Evolutionary conservation across 1,140 invertebrate genomes (phyloP), one percentile per base, ranked within the genome.

Genomic region (Caenorhabditis inopinata): DNA sequence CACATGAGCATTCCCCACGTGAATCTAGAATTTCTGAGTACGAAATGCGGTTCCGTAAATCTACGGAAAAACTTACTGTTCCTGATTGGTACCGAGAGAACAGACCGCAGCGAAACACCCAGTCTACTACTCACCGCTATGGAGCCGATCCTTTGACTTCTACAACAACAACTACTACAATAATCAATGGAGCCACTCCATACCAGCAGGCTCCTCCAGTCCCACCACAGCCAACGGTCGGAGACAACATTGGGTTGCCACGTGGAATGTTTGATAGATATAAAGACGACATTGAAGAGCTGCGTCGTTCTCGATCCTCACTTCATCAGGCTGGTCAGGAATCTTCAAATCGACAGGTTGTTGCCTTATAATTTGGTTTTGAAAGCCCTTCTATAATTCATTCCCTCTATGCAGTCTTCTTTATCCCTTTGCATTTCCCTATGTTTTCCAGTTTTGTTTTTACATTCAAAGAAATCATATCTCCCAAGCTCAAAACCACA

Each of bases 231-330:
- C 83, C 85, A 18, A 77, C 85, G 2, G 74, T 84, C 23, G 86
- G 82, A 16, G 86, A 86, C 1, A 85, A 84, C 25, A 62, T 84
- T 16, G 58, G 58, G 23, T 76, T 88, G 68, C 86, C 87, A 16
- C n/a, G 84, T 23, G 87, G 87, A 7, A 85, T 87, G 87, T 88
- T 88, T 51, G 87, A 88, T 76, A 82, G 82, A 53, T 88, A 88
- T 53, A 85, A 83, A 38, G 82, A 84, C 35, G 87, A 88, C 49
- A 88, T 88, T 49, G 85, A 87, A 42, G 86, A 88, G 29, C 51
- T 88, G 78, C 75, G 87, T 12, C 78, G 87, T 29, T 82, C 79
- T 14, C 83, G 87, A 11, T 77, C 82, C 1, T 87, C 86, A 21
- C 84, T 88, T 16, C 86, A 87, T 58, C 86, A 87, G n/a, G 35